Conservation (phyloP, 2,888 invertebrate species). For the Stegana nigrithorax region DNA sequence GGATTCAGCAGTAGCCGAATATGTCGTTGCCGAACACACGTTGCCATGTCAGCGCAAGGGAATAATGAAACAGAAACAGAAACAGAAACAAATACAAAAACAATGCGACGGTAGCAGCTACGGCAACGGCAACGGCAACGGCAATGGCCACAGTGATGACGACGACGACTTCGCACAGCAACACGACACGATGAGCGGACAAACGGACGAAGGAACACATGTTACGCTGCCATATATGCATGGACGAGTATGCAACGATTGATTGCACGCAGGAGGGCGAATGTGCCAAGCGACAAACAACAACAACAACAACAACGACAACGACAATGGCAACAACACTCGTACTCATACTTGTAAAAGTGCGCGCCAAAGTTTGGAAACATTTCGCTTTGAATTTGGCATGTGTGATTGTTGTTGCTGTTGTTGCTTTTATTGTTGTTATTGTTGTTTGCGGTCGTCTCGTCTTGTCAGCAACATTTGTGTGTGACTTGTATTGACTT, state of each 20-base stretch:
- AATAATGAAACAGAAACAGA: constrained; percentile 5
- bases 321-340: background rate
- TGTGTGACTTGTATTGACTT: background rate
- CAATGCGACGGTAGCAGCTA: background rate
- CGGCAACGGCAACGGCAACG: background rate
- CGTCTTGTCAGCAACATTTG: constrained; percentile 4
- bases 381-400: background rate
- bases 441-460: background rate
- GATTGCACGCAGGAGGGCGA: constrained; percentile 6
- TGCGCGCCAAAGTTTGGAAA: background rate
- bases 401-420: background rate
- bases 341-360: too few relatives aligned
- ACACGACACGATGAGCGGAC: too few relatives aligned
- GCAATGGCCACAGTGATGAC: background rate
- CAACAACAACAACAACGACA: constrained; percentile 7
- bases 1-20: constrained; percentile 28
- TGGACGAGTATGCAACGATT: constrained; percentile 7
- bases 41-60: constrained; percentile 10
- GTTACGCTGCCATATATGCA: background rate
- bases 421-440: background rate
- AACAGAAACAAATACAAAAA: background rate
- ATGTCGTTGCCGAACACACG: background rate
- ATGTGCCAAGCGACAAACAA: too few relatives aligned
- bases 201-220: too few relatives aligned
- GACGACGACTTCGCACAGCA: too few relatives aligned